These are phyloP conservation scores for Cephalopholis sonnerati DNA, from an alignment of 2,113 vertebrate genomes.

Conservation along the genomic window DNA sequence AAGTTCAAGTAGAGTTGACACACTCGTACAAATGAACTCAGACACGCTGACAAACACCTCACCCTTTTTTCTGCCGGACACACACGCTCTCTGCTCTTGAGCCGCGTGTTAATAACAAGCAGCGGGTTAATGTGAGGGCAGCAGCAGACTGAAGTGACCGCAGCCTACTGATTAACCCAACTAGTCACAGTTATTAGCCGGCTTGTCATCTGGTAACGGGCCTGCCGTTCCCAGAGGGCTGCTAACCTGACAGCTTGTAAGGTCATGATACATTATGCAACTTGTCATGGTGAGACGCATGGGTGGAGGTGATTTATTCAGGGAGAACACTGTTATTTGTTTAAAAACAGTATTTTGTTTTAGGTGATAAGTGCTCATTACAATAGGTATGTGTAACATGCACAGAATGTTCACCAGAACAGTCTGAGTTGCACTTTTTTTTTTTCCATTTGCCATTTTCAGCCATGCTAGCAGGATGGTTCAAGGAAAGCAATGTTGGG, in stretches of 20 bases:
- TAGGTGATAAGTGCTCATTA: not conserved
- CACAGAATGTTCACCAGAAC: not conserved
- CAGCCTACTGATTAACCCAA: constrained; percentile 76
- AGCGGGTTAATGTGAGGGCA: constrained; percentile 75
- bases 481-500: not conserved
- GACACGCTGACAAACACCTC: not conserved
- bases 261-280: constrained; percentile 32
- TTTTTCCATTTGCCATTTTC: not conserved
- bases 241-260: constrained; percentile 19
- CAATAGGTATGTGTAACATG: not conserved
- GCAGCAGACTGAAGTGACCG: constrained; percentile 52
- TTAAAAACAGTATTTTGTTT: not conserved
- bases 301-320: constrained; percentile 6
- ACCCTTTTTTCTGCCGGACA: constrained; percentile 10
- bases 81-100: constrained; percentile 39
- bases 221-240: constrained; percentile 33
- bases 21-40: not conserved
- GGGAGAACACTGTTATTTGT: constrained; percentile 15
- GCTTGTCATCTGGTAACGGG: constrained; percentile 56
- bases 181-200: constrained; percentile 72
- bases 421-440: not conserved
- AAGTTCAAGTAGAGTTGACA: constrained; percentile 64
- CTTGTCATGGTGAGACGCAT: not conserved
- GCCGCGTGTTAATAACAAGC: constrained; percentile 74
- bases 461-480: not conserved